These are phyloP conservation scores for Oxycera nigricornis DNA, from an alignment of 2,888 invertebrate species.

Conservation along the genomic window DNA sequence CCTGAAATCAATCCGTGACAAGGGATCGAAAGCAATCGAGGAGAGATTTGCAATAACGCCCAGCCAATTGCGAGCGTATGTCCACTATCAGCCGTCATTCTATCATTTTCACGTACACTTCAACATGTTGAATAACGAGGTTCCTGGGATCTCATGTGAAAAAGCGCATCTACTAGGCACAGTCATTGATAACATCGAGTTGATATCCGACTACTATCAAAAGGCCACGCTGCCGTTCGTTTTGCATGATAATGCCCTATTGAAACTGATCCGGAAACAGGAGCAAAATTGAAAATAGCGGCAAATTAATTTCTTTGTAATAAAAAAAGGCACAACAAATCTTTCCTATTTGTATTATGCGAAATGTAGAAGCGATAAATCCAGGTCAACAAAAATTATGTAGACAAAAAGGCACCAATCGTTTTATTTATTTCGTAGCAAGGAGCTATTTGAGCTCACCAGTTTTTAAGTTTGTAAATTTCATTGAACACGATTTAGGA, in stretches of 20 bases:
- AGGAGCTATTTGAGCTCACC: too few species aligned
- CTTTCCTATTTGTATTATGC: too few species aligned
- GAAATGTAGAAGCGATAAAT: too few species aligned
- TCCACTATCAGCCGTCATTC: slow-evolving; percentile 97
- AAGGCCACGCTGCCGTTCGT: slow-evolving; percentile 82
- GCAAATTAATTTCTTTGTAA: too few species aligned
- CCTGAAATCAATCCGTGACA: slow-evolving; percentile 79
- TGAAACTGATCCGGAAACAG: slow-evolving; percentile 66
- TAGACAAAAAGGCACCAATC: too few species aligned
- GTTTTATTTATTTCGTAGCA: too few species aligned
- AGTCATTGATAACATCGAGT: slow-evolving; percentile 89
- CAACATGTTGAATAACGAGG: slow-evolving; percentile 79
- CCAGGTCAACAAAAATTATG: too few species aligned
- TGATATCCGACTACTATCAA: slow-evolving; percentile 83
- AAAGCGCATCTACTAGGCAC: slow-evolving; percentile 86
- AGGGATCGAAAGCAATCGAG: slow-evolving; percentile 77
- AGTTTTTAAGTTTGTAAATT: too few species aligned
- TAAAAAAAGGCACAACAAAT: too few species aligned
- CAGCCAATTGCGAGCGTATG: slow-evolving; percentile 79
- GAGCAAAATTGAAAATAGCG: slow-evolving; percentile 23
- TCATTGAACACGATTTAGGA: too few species aligned
- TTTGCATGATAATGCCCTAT: slow-evolving; percentile 77
- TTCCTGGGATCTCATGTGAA: slow-evolving; percentile 83
- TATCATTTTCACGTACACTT: slow-evolving; percentile 97
- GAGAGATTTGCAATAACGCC: slow-evolving; percentile 76